Conservation (phyloP, 2,113 vertebrate genomes). For the Melanerpes aurifrons region DNA sequence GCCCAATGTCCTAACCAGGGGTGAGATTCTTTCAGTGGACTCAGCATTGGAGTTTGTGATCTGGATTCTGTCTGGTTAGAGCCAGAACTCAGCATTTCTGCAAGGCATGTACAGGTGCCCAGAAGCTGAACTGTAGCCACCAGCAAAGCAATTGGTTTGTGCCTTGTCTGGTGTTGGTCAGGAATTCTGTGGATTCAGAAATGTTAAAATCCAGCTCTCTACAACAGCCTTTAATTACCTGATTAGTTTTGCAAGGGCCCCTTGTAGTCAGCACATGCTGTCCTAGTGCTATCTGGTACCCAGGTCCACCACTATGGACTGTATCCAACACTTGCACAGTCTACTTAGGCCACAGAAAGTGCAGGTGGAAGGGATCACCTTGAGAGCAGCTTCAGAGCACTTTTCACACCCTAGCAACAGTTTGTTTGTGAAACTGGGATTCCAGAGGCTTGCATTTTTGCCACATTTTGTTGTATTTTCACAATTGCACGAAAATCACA, state of each 20-base stretch:
- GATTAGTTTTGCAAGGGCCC: not conserved
- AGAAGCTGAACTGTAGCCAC: not conserved
- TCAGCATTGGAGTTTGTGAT: not conserved
- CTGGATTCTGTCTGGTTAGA: not conserved
- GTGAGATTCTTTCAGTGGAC: not conserved
- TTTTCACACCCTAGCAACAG: not conserved
- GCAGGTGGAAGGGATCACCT: not conserved
- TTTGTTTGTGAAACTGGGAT: not conserved
- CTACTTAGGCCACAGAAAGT: not conserved
- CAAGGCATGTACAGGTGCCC: not conserved
- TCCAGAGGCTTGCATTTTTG: not conserved
- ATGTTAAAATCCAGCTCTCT: not conserved
- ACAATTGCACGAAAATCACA: not conserved
- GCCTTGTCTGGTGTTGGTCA: not conserved
- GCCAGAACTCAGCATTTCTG: not conserved
- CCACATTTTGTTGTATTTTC: not conserved
- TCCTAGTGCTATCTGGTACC: not conserved
- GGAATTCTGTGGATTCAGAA: not conserved
- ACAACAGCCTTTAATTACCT: not conserved
- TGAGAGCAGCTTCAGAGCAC: not conserved
- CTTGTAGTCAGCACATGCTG: not conserved
- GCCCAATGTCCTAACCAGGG: not conserved
- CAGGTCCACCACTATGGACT: fast-evolving
- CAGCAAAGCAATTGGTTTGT: not conserved
- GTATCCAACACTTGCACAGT: not conserved